Conservation (phyloP, 2,797 vertebrate species). For the Poecilia wingei region DNA sequence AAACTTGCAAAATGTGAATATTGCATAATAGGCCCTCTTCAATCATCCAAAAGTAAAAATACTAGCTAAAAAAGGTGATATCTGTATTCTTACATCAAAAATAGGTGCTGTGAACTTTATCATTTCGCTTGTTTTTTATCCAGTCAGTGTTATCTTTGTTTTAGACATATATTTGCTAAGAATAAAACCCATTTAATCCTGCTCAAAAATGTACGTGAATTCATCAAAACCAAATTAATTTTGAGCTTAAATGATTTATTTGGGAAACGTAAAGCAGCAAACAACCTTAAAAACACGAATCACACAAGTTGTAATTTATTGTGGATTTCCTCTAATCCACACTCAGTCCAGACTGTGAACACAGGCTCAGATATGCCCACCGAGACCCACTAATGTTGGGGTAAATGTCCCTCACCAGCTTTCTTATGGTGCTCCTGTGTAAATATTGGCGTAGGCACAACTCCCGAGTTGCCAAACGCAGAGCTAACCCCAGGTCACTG, state of each 20-base stretch:
- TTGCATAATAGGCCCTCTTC: conserved; percentile 44
- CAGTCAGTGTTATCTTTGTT: neutral
- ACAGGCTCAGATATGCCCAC: neutral
- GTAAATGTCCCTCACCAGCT: conserved; percentile 1
- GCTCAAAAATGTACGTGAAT: neutral
- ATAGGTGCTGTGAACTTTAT: conserved; percentile 1
- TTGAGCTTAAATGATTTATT: neutral
- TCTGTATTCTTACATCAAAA: conserved; percentile 65
- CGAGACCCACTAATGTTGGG: neutral
- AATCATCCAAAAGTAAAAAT: conserved; percentile 75
- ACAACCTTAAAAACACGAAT: neutral
- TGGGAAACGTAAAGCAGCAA: neutral
- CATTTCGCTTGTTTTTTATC: conserved; percentile 1
- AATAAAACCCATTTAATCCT: neutral
- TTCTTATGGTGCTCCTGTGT: neutral
- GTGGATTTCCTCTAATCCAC: neutral
- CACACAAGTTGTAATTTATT: neutral
- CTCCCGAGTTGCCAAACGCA: neutral
- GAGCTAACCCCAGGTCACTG: neutral
- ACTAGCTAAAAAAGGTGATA: conserved; percentile 33
- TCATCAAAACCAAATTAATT: neutral
- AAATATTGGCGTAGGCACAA: neutral
- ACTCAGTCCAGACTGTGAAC: neutral
- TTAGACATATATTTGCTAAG: neutral
- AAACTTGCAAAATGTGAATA: too few species aligned